Percentiles rank a stretch among this genome's conserved stretches.
Evolutionary conservation across 1,140 invertebrate genomes (phyloP).

Genomic region (Eumeta japonica): DNA sequence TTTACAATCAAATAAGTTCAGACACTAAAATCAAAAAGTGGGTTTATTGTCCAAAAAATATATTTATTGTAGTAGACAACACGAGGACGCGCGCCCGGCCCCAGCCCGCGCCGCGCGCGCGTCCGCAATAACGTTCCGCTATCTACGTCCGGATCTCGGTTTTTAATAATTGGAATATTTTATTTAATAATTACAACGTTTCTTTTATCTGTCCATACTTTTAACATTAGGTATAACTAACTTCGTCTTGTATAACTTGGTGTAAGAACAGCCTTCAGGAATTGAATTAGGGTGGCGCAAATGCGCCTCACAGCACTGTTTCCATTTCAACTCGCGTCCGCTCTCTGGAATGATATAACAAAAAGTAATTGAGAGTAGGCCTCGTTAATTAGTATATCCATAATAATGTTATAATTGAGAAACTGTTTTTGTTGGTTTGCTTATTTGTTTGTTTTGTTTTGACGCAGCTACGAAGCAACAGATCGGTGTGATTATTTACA

Average conservation of each 20-base stretch:
- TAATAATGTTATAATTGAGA: slow-evolving; percentile 9
- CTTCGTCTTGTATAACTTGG: slow-evolving; percentile 57
- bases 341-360: slow-evolving; percentile 47
- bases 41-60: slow-evolving; percentile 58
- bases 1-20: no score
- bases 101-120: slow-evolving; percentile 51
- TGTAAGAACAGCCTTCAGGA: slow-evolving; percentile 57
- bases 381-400: slow-evolving; percentile 34
- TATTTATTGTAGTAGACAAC: slow-evolving; percentile 58
- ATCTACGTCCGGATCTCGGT: slow-evolving; percentile 51
- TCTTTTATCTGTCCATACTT: slow-evolving; percentile 54
- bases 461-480: no score
- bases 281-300: slow-evolving; percentile 53
- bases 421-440: no score
- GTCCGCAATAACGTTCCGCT: slow-evolving; percentile 53
- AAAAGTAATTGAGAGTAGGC: slow-evolving; percentile 70
- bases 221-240: slow-evolving; percentile 56
- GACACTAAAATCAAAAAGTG: no score
- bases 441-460: no score
- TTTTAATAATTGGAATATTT: slow-evolving; percentile 60
- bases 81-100: slow-evolving; percentile 45
- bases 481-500: no score
- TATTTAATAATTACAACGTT: slow-evolving; percentile 60
- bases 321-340: slow-evolving; percentile 74
- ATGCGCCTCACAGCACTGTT: slow-evolving; percentile 78